Evolutionary conservation across 2,888 invertebrate species (phyloP), one percentile per base, ranked within the genome.

Genomic region (Aphidoletes aphidimyza): DNA sequence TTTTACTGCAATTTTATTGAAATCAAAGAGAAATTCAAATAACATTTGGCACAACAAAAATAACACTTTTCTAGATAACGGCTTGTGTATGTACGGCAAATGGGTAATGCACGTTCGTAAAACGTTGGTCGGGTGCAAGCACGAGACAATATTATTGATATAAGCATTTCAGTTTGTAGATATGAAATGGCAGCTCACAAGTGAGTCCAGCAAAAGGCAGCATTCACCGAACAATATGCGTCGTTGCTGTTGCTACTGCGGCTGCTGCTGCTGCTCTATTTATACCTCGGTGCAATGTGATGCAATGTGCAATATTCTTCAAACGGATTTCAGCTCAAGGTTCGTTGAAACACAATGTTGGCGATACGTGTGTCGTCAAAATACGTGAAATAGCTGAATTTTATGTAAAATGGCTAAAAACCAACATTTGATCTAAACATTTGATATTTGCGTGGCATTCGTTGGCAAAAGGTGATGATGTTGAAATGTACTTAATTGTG

Each of bases 1-100:
- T 39, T 34, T 69, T 69, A 69, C 26, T 30, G 69, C 69, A 69
- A 34, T 69, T 69, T 69, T 69, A 69, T 69, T 69, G 69, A 69
- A 69, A 69, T 69, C 69, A 69, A 69, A 69, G 30, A 14, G 30
- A 69, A 69, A 26, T 30, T 34, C 69, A 30, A 69, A 69, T 69
- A 69, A 34, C 69, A 30, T 69, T 69, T 54, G 22, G 6, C 3
- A 26, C 54, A 54, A 54, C 54, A 54, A 54, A 22, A 54, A 54
- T 54, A 22, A 54, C 22, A 9, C 2, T 47, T 47, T 54, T 22
- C n/a, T 54, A 11, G 54, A 54, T 54, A 19, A 47, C 19, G 47
- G 47, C 17, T 5, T 47, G 17, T 54, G 54, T 22, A 22, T 22
- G 1, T 22, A 22, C 22, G 54, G 22, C 22, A 22, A 54, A n/a